A percentile compares a stretch with the other conserved stretches of the same genome.
These are phyloP conservation scores for Drosophila murphyi DNA, from an alignment of 1,140 invertebrate genomes.

Conservation along the genomic window DNA sequence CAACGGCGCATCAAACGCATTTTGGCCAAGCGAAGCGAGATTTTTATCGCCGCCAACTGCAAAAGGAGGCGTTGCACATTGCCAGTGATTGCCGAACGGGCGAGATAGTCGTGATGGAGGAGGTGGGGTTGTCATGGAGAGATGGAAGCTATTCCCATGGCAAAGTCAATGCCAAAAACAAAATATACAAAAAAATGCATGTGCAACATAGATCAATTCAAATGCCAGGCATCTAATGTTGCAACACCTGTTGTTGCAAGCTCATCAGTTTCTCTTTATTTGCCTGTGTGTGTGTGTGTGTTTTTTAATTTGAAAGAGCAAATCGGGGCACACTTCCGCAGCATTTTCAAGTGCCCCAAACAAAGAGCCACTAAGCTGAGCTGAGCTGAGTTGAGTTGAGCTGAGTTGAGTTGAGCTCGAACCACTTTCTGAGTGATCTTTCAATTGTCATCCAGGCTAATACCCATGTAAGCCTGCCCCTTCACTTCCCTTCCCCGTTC, in stretches of 20 bases:
- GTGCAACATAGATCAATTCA: not conserved
- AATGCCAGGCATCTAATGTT: not conserved
- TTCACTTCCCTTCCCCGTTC: not conserved
- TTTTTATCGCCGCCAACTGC: constrained; percentile 43
- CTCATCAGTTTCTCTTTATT: too few species aligned
- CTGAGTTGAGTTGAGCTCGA: not conserved
- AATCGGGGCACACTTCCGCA: constrained; percentile 54
- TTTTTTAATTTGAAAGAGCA: not conserved
- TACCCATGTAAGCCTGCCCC: constrained; percentile 34
- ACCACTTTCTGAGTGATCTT: constrained; percentile 34
- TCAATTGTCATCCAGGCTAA: constrained; percentile 50
- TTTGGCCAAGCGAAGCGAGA: constrained; percentile 48
- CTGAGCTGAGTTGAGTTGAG: not conserved
- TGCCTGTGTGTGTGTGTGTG: too few species aligned
- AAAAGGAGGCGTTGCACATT: constrained; percentile 42
- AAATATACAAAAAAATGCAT: constrained; percentile 4
- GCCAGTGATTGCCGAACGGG: constrained; percentile 8
- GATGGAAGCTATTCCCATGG: not conserved
- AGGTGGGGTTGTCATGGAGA: not conserved
- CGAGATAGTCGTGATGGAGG: not conserved
- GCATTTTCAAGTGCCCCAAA: constrained; percentile 3
- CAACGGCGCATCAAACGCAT: constrained; percentile 37
- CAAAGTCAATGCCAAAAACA: constrained; percentile 7
- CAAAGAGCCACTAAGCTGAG: not conserved
- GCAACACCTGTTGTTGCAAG: constrained; percentile 45